phyloP scores from a whole-genome alignment of 2,113 vertebrate species.

The Ranitomeya variabilis region DNA sequence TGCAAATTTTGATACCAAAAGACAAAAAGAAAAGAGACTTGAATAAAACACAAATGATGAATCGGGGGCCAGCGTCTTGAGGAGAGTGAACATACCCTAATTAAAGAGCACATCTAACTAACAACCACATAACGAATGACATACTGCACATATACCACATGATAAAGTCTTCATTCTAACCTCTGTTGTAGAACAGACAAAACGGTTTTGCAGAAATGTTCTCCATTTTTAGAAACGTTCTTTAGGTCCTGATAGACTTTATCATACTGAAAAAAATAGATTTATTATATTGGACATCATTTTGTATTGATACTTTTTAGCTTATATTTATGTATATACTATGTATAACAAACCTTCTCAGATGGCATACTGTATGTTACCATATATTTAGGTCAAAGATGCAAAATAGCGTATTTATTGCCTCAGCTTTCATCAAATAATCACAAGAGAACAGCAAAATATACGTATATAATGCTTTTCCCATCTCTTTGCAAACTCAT shows the following conservation, averaged over 20 bases:
- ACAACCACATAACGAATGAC: too few species aligned
- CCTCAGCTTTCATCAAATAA: background rate
- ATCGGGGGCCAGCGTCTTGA: too few species aligned
- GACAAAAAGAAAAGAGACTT: too few species aligned
- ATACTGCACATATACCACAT: background rate
- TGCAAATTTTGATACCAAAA: too few species aligned
- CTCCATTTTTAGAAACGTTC: constrained; percentile 82
- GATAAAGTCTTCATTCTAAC: constrained; percentile 62
- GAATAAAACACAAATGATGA: too few species aligned
- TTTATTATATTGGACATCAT: background rate
- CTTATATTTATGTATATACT: background rate
- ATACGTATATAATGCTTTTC: too few species aligned
- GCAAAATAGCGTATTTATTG: background rate
- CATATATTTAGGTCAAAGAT: background rate
- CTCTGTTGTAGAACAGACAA: constrained; percentile 84
- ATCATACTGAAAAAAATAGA: constrained; percentile 77
- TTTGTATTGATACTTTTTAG: background rate
- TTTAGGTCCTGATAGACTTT: constrained; percentile 84
- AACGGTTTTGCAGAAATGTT: constrained; percentile 85
- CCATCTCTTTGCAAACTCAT: too few species aligned
- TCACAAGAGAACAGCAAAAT: background rate
- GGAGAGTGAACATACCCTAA: too few species aligned
- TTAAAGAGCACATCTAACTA: too few species aligned
- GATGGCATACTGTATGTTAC: background rate
- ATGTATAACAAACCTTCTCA: too few species aligned